phyloP scores from a whole-genome alignment of 64 coral and sea anemone species.

The Montipora foliosa region DNA sequence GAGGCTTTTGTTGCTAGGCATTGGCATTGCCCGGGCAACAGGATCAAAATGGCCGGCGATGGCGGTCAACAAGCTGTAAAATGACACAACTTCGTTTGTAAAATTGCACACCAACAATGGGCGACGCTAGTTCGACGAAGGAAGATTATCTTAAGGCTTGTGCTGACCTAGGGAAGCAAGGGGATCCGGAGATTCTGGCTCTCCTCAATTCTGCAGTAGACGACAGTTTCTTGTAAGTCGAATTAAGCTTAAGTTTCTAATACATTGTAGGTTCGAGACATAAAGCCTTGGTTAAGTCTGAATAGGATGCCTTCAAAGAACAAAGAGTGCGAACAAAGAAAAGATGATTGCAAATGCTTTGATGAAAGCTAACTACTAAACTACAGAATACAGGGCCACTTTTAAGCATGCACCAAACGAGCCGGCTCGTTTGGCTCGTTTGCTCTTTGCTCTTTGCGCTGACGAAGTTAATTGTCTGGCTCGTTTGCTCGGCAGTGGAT shows the following conservation, averaged over 20 bases:
- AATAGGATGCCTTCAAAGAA: no score
- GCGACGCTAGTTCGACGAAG: slow-evolving; percentile 84
- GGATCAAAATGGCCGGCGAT: slow-evolving; percentile 54
- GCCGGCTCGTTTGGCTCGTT: no score
- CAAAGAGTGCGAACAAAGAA: no score
- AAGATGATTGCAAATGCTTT: no score
- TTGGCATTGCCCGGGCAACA: slow-evolving; percentile 27
- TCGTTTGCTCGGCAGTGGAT: no score
- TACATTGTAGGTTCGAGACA: no score
- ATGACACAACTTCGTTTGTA: neutral
- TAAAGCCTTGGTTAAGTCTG: no score
- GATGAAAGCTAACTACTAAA: no score
- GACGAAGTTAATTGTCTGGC: no score
- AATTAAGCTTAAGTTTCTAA: neutral
- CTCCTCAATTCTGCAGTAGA: slow-evolving; percentile 81
- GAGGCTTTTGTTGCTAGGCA: neutral
- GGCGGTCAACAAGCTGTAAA: neutral
- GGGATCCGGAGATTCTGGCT: slow-evolving; percentile 81
- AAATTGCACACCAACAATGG: slow-evolving; percentile 32
- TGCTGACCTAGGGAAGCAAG: slow-evolving; percentile 67
- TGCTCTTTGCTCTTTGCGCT: no score
- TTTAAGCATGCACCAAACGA: no score
- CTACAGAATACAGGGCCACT: no score
- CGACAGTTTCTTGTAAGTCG: slow-evolving; percentile 86
- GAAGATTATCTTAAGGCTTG: slow-evolving; percentile 81